Evolutionary conservation across 2,888 invertebrate species (phyloP).

Genomic region (Caenorhabditis imperialis): DNA sequence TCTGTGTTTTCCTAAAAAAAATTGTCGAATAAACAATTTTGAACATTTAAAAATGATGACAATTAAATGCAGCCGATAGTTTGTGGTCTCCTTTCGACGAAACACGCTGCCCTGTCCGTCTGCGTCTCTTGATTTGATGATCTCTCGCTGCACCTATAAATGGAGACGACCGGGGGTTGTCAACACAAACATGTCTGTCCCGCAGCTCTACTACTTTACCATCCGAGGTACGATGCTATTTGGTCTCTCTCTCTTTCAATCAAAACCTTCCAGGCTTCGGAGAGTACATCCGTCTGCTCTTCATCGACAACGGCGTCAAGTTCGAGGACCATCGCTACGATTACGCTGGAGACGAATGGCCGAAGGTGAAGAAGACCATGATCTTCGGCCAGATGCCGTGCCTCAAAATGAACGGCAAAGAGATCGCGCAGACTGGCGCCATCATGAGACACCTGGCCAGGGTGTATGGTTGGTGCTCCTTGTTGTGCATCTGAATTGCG

Average conservation of each 20-base stretch:
- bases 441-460: constrained; percentile 45
- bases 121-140: too few relatives aligned
- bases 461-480: constrained; percentile 17
- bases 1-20: too few relatives aligned
- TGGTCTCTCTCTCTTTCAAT: not conserved
- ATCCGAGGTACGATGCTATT: constrained; percentile 18
- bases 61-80: too few relatives aligned
- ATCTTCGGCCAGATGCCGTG: constrained; percentile 40
- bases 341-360: constrained; percentile 22
- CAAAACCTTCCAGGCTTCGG: constrained; percentile 20
- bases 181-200: constrained; percentile 1
- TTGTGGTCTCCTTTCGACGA: too few relatives aligned
- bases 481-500: too few relatives aligned
- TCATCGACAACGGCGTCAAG: constrained; percentile 24
- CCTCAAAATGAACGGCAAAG: constrained; percentile 23
- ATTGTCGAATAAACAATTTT: too few relatives aligned
- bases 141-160: too few relatives aligned
- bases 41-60: too few relatives aligned
- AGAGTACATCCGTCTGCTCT: constrained; percentile 49
- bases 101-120: too few relatives aligned
- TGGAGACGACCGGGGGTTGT: too few relatives aligned
- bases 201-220: constrained; percentile 29
- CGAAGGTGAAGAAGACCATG: constrained; percentile 27
- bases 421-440: constrained; percentile 34
- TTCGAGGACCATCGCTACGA: constrained; percentile 27